Evolutionary conservation across 2,888 invertebrate species (phyloP).

Genomic region (Schrankia costaestrigalis): DNA sequence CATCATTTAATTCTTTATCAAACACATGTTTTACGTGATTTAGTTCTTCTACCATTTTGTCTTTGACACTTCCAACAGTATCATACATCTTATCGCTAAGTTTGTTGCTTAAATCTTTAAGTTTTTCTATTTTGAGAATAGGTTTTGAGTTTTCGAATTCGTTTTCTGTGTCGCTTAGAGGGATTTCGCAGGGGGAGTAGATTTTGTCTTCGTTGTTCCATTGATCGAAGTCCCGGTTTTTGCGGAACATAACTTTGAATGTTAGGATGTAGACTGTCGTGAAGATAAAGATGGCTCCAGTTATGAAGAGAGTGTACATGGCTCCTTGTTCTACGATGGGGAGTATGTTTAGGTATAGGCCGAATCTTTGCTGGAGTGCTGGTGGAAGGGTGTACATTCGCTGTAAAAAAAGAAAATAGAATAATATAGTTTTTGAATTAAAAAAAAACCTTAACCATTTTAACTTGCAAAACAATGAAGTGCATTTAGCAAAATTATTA

Average conservation of each 20-base stretch:
- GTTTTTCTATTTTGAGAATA: slow-evolving; percentile 35
- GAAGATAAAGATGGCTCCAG: slow-evolving; percentile 74
- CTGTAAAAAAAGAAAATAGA: slow-evolving; percentile 66
- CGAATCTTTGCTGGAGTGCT: slow-evolving; percentile 82
- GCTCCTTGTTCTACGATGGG: slow-evolving; percentile 81
- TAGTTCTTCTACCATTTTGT: slow-evolving; percentile 43
- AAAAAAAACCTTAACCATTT: no score
- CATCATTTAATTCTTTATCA: slow-evolving; percentile 43
- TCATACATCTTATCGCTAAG: slow-evolving; percentile 61
- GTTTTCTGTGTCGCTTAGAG: slow-evolving; percentile 43
- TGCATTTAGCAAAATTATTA: no score
- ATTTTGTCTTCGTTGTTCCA: slow-evolving; percentile 39
- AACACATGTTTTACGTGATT: slow-evolving; percentile 51
- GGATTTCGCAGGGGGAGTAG: slow-evolving; percentile 66
- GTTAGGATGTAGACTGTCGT: slow-evolving; percentile 69
- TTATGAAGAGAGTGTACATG: slow-evolving; percentile 79
- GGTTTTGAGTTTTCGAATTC: slow-evolving; percentile 44
- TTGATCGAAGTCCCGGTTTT: slow-evolving; percentile 30
- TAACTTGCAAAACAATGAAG: no score
- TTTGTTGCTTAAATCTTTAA: slow-evolving; percentile 53
- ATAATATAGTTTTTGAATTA: background rate
- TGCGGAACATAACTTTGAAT: slow-evolving; percentile 66
- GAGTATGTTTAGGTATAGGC: slow-evolving; percentile 86
- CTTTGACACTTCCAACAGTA: slow-evolving; percentile 57
- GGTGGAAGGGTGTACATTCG: slow-evolving; percentile 85